Evolutionary conservation across 2,113 vertebrate genomes (phyloP).

Genomic region (Caloenas nicobarica): DNA sequence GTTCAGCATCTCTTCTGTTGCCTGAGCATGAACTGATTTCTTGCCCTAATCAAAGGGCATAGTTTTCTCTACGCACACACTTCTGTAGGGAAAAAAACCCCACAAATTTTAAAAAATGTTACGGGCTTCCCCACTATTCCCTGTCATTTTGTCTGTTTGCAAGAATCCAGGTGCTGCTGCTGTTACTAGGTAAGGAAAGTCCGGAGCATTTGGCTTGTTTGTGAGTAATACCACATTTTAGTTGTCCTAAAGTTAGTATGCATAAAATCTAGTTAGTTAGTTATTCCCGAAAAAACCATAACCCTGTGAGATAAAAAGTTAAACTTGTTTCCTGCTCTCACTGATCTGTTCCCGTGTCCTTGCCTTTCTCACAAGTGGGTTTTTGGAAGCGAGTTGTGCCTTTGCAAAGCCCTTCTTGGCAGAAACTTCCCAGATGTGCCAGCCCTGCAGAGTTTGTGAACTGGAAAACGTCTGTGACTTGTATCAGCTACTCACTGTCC

Average conservation of each 20-base stretch:
- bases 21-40: background rate
- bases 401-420: background rate
- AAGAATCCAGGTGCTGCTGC: constrained; percentile 8
- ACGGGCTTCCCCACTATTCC: background rate
- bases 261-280: background rate
- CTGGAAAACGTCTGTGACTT: background rate
- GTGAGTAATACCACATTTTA: background rate
- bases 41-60: background rate
- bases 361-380: background rate
- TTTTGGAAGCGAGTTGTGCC: background rate
- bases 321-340: background rate
- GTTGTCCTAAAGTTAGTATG: background rate
- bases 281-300: background rate
- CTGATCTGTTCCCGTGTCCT: background rate
- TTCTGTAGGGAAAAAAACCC: background rate
- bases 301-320: background rate
- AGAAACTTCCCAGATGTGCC: background rate
- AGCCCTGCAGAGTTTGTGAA: background rate
- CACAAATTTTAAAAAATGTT: background rate
- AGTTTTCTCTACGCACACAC: background rate
- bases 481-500: background rate
- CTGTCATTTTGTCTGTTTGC: background rate
- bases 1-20: background rate
- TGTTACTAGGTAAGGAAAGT: background rate
- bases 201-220: background rate